Evolutionary conservation across 2,888 invertebrate genomes (phyloP), one percentile per base, ranked within the genome.

Genomic region (Pseudanteris insignis): DNA sequence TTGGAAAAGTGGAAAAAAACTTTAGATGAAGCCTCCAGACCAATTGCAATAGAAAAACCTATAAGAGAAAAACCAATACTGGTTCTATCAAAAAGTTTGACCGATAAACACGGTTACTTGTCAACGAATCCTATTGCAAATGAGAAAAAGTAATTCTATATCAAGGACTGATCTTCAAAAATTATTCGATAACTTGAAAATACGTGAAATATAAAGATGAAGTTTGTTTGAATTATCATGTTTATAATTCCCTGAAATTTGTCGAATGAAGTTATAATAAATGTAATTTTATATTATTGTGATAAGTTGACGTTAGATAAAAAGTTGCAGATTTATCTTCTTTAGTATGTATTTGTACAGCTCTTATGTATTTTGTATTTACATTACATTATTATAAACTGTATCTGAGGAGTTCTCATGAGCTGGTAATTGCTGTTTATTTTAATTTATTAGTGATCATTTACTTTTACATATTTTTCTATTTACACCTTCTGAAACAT

Each of bases 1-100:
- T 1, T 62, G 14, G 62, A 51, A 25, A 62, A 51, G 12, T 62
- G 62, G 62, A 57, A 47, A 13, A 51, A 21, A 26, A 62, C 51
- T 0, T 47, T 62, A 1, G 47, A 53, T 24, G 62, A 62, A 9
- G 51, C 53, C 3, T 46, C 62, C 2, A 51, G 47, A 33, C 62
- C 62, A 1, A 33, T 57, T 10, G 12, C 47, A 7, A 55, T 29
- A 18, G 62, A 62, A 10, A 36, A 47, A 29, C 46, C 50, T 2
- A 10, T 36, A 2, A 33, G 43, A 9, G 57, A 46, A 13, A 57
- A 62, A 18, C 62, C 62, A 2, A 57, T 62, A n/a, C 38, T 62
- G 1, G 41, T 62, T 12, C 1, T 62, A 8, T 62, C 61, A 0
- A 62, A 51, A 14, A 62, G 61, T 32, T 41, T 62, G 14, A 55